Base-by-base conservation (phyloP, 2,797 vertebrate genomes). In the Moxostoma hubbsi region DNA sequence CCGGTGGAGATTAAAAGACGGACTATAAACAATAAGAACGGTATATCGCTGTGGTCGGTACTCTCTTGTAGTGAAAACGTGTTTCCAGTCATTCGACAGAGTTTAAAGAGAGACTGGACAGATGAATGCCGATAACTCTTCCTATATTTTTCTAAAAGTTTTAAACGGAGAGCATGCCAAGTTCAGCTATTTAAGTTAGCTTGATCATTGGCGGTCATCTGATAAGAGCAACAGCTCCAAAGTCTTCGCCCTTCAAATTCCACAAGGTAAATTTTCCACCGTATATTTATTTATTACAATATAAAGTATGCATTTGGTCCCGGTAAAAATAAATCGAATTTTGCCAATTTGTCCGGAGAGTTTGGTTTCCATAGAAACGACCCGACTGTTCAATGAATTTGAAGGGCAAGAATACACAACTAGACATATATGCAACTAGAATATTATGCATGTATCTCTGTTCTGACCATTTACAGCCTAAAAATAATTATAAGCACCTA, bases 1-100 rank as follows among this genome's bases (percentile, higher is more conserved):
- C 49, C 89, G 92, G 89, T 83, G 1, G 43, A 0, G 63, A 86
- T 84, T 67, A 64, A 0, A 0, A 2, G 7, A 73, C 45, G 91
- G 89, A 92, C 89, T 88, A 50, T 92, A 79, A 93, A 93, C 89
- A 93, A 24, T 24, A 3, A 24, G 24, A 24, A 24, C 91, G 90
- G 6, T 6, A 50, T 15, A 24, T 45, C 1, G n/a, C 5, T 51
- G 10, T 10, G 36, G 1, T n/a, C 11, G 9, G 43, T 65, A 10
- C 47, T 46, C 9, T 54, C 6, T 6, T 24, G 24, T 24, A 7
- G 6, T 50, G 11, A 53, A 71, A 45, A 49, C 43, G n/a, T 1
- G 9, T 9, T 43, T 24, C 24, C 24, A 24, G 24, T 24, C 24
- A 24, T 2, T 24, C 24, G 18, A 24, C 18, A 24, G 24, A 24